These are phyloP conservation scores for Ornithorhynchus anatinus DNA, from an alignment of 2,113 vertebrate genomes.

Conservation along the genomic window DNA sequence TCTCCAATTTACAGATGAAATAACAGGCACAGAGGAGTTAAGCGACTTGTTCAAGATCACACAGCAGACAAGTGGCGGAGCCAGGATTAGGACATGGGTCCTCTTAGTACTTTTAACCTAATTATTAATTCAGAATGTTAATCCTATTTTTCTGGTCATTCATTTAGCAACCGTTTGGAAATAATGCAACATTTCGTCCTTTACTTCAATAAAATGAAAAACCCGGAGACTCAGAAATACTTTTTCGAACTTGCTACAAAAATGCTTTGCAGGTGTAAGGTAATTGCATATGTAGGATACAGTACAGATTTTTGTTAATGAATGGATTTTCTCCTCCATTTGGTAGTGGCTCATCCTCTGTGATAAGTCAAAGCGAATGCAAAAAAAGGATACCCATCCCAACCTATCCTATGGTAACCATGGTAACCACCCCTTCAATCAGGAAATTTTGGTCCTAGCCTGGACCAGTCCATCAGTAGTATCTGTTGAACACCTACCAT, in stretches of 20 bases:
- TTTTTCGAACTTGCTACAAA: slow-evolving; percentile 49
- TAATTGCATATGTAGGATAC: slow-evolving; percentile 9
- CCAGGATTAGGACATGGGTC: not conserved
- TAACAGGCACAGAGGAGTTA: not conserved
- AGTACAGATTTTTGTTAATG: not conserved
- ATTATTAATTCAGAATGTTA: slow-evolving; percentile 32
- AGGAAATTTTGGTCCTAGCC: slow-evolving; percentile 10
- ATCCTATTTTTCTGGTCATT: not conserved
- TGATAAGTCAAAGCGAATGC: not conserved
- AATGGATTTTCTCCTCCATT: slow-evolving; percentile 1
- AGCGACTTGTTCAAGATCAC: not conserved
- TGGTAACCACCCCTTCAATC: slow-evolving; percentile 5
- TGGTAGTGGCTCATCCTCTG: not conserved
- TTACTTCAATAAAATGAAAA: slow-evolving; percentile 42
- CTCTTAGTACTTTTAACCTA: not conserved
- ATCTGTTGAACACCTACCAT: fast-evolving
- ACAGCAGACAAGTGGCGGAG: not conserved
- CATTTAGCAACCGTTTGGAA: slow-evolving; percentile 53
- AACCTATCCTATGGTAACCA: slow-evolving; percentile 7
- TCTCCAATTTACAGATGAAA: not conserved
- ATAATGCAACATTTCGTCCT: slow-evolving; percentile 60
- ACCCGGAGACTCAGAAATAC: slow-evolving; percentile 32
- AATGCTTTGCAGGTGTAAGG: slow-evolving; percentile 50
- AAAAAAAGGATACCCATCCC: not conserved
- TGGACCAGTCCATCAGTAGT: not conserved